Conservation (phyloP, 2,113 vertebrate genomes). For the Odocoileus hemionus region DNA sequence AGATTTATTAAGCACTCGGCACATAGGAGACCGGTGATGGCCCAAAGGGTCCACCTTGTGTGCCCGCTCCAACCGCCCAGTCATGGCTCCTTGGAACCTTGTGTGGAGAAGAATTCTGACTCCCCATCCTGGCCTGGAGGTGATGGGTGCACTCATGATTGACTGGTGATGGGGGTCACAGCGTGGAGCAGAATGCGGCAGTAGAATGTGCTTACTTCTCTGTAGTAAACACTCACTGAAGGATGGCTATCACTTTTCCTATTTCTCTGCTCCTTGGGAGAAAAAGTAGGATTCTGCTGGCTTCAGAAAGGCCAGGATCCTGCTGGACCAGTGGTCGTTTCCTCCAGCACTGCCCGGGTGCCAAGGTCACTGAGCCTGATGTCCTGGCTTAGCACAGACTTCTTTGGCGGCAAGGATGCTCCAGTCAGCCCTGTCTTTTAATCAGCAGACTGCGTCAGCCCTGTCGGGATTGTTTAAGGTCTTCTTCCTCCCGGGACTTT, state of each 20-base stretch:
- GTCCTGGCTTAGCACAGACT: not conserved
- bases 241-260: not conserved
- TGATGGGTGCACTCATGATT: not conserved
- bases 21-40: not conserved
- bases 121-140: not conserved
- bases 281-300: not conserved
- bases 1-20: not conserved
- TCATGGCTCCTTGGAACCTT: not conserved
- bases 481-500: not conserved
- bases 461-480: not conserved
- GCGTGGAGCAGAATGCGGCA: not conserved
- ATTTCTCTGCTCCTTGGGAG: not conserved
- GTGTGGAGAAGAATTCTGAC: not conserved
- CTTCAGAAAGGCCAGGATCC: not conserved
- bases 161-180: not conserved
- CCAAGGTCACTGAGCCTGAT: not conserved
- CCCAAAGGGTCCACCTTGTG: not conserved
- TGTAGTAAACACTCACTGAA: not conserved
- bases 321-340: not conserved
- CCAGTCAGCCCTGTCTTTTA: not conserved
- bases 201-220: not conserved
- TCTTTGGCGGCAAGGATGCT: not conserved
- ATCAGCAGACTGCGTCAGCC: not conserved
- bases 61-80: not conserved
- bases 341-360: not conserved